These are phyloP conservation scores for Carcharodon carcharias DNA, from an alignment of 2,797 vertebrate genomes.

Conservation along the genomic window DNA sequence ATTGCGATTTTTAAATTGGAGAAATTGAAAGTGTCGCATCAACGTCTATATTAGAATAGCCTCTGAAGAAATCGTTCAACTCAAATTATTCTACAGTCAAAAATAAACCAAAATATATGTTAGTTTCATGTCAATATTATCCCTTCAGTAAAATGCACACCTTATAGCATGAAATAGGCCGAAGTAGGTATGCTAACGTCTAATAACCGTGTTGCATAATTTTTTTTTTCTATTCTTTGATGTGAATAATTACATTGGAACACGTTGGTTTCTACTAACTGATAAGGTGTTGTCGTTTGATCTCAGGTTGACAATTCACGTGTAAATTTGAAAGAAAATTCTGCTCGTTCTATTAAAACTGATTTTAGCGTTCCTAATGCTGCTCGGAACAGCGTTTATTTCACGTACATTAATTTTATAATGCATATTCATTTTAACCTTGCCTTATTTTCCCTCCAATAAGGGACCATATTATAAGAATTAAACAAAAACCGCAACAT, in stretches of 20 bases:
- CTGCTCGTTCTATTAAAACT: not conserved
- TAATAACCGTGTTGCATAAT: conserved; percentile 15
- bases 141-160: not conserved
- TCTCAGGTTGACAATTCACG: not conserved
- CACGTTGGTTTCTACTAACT: conserved; percentile 7
- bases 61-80: not conserved
- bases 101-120: not conserved
- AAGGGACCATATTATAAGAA: not conserved
- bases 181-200: not conserved
- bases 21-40: not conserved
- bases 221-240: not conserved
- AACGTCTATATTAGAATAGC: conserved; percentile 10
- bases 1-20: conserved; percentile 4
- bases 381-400: not conserved
- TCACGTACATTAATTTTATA: not conserved
- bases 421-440: not conserved
- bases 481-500: not conserved
- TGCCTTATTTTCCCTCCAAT: not conserved
- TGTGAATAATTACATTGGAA: not conserved
- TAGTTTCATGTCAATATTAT: not conserved
- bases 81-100: not conserved
- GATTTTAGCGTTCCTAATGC: not conserved
- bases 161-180: not conserved
- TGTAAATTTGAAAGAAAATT: not conserved
- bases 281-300: not conserved